Percentiles rank a stretch among this genome's conserved stretches.
Evolutionary conservation across 1,140 invertebrate species (phyloP).

Genomic region (Eumeta japonica): DNA sequence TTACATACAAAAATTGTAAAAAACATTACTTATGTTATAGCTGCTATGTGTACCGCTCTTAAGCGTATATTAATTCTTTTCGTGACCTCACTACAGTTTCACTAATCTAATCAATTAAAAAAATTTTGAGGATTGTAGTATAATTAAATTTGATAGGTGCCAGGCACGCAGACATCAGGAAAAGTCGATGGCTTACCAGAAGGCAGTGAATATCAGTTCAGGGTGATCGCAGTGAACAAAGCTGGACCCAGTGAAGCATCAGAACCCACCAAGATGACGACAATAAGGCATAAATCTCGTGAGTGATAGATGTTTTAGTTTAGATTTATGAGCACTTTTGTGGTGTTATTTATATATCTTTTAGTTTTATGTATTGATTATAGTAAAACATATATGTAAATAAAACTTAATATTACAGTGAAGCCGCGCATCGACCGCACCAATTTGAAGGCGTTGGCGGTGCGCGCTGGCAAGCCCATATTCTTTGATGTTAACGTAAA

Average conservation of each 20-base stretch:
- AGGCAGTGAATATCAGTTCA: constrained; percentile 91
- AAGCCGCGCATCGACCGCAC: constrained; percentile 96
- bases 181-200: constrained; percentile 87
- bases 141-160: no score
- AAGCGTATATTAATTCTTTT: no score
- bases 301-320: constrained; percentile 48
- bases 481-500: constrained; percentile 91
- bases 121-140: no score
- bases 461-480: constrained; percentile 88
- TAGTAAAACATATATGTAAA: no score
- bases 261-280: constrained; percentile 88
- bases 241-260: constrained; percentile 92
- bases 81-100: no score
- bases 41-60: no score
- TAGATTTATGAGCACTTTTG: not conserved
- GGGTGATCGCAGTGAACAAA: constrained; percentile 94
- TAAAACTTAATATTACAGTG: no score
- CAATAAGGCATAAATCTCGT: constrained; percentile 87
- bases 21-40: no score
- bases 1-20: no score
- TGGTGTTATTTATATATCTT: not conserved
- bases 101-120: not conserved
- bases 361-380: no score
- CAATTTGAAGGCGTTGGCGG: constrained; percentile 86
- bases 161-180: constrained; percentile 73